phyloP scores from a whole-genome alignment of 2,113 vertebrate genomes.

The Serilophus lunatus region DNA sequence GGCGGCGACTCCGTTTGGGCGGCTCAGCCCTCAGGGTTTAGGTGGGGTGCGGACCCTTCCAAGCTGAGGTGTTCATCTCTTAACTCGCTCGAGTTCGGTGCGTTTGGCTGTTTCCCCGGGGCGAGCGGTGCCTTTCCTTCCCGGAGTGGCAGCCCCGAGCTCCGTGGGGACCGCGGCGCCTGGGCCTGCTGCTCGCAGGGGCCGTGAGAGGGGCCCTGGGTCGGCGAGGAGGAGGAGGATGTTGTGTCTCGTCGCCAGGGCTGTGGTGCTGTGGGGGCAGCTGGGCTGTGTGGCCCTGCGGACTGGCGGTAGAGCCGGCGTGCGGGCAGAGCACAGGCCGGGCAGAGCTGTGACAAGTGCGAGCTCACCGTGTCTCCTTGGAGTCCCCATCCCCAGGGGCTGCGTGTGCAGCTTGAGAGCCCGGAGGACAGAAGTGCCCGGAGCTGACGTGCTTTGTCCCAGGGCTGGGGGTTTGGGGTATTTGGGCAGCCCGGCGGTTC shows the following conservation, averaged over 20 bases:
- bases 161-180: not conserved
- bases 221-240: not conserved
- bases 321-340: not conserved
- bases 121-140: not conserved
- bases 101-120: not conserved
- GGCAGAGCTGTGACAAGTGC: not conserved
- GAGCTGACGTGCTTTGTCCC: not conserved
- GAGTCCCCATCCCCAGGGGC: not conserved
- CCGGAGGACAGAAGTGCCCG: accelerated
- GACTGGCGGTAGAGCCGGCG: not conserved
- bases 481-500: accelerated
- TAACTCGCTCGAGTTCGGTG: not conserved
- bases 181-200: not conserved
- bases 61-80: not conserved
- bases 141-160: not conserved
- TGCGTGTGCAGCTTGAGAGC: not conserved
- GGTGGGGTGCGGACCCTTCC: no score
- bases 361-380: not conserved
- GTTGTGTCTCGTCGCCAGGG: accelerated
- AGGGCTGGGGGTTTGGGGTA: not conserved
- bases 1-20: accelerated
- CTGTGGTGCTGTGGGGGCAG: not conserved
- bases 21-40: not conserved
- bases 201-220: not conserved
- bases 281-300: accelerated